Base-by-base conservation (phyloP, 2,888 invertebrate species). In the Eutolmus rufibarbis region DNA sequence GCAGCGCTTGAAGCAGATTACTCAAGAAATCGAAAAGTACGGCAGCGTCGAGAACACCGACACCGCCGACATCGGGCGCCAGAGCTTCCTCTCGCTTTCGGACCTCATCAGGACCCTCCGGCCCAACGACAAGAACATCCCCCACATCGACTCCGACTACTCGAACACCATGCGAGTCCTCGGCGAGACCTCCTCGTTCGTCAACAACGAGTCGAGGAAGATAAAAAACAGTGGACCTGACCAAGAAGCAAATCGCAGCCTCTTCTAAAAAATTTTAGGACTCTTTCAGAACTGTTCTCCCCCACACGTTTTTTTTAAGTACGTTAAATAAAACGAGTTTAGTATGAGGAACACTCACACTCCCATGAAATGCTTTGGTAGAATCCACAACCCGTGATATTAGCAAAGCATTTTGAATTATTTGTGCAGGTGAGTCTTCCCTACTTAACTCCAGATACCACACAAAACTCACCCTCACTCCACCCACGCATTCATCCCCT, bases 101-200 rank as follows among this genome's bases (percentile, higher is more conserved):
- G 93, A 93, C 90, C 90, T 93, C 57, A 92, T 93, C 88, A 92
- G 92, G 87, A 92, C 92, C 2, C 88, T 93, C 66, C 91, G 91
- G 74, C 92, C 92, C 46, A 92, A 91, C 86, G 92, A 92, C 37
- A 92, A 92, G 87, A 92, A 92, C 89, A 91, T 92, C 76, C 92
- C 92, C 46, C 93, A 93, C 90, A 93, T 93, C 87, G 93, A 93
- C 89, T 92, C 92, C 2, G 92, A 92, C 89, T 93, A 93, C 89
- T 92, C 93, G 23, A 92, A 92, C 89, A 92, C 92, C 86, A 92
- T 92, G 92, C 91, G 92, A 88, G 92, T 92, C 23, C 90, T 93
- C 77, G 92, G 92, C 88, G 92, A 93, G 88, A 90, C 90, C 57
- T 90, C 91, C 5, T 90, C 90, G 40, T 88, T 91, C 66, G 90